Evolutionary conservation across 2,888 invertebrate genomes (phyloP).

Genomic region (Scaptomyza parva): DNA sequence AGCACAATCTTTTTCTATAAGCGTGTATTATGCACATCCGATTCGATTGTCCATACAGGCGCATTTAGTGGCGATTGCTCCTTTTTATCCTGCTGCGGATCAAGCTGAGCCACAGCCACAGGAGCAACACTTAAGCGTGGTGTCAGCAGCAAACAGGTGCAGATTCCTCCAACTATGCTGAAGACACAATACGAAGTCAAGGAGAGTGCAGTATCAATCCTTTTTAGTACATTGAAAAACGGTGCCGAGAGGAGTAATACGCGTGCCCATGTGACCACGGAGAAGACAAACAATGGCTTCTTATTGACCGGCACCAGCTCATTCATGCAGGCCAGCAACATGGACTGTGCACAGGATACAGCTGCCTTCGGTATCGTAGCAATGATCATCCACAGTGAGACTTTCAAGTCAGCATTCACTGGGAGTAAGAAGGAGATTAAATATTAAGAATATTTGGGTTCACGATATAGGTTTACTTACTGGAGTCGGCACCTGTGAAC

Average conservation of each 20-base stretch:
- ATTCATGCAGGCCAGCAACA: slow-evolving; percentile 84
- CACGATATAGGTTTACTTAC: slow-evolving; percentile 64
- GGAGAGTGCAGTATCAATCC: slow-evolving; percentile 82
- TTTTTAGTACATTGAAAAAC: slow-evolving; percentile 83
- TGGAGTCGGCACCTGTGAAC: slow-evolving; percentile 73
- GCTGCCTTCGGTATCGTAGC: slow-evolving; percentile 84
- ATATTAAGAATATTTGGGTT: not conserved
- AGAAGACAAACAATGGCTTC: slow-evolving; percentile 83
- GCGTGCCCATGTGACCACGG: slow-evolving; percentile 84
- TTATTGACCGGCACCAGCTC: slow-evolving; percentile 84
- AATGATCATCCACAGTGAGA: slow-evolving; percentile 83
- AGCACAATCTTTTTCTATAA: slow-evolving; percentile 22
- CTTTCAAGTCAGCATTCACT: slow-evolving; percentile 81
- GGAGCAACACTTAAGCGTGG: slow-evolving; percentile 59
- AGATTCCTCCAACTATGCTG: slow-evolving; percentile 83
- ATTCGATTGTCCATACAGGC: slow-evolving; percentile 76
- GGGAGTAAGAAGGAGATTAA: not conserved
- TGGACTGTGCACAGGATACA: slow-evolving; percentile 84
- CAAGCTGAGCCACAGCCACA: slow-evolving; percentile 33
- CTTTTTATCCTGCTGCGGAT: slow-evolving; percentile 52
- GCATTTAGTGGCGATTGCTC: slow-evolving; percentile 67
- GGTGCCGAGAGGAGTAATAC: slow-evolving; percentile 84
- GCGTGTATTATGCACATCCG: slow-evolving; percentile 73
- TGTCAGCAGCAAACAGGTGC: slow-evolving; percentile 79
- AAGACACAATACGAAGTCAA: slow-evolving; percentile 81